These are phyloP conservation scores for Apeltes quadracus DNA, from an alignment of 2,113 vertebrate genomes.

Conservation along the genomic window DNA sequence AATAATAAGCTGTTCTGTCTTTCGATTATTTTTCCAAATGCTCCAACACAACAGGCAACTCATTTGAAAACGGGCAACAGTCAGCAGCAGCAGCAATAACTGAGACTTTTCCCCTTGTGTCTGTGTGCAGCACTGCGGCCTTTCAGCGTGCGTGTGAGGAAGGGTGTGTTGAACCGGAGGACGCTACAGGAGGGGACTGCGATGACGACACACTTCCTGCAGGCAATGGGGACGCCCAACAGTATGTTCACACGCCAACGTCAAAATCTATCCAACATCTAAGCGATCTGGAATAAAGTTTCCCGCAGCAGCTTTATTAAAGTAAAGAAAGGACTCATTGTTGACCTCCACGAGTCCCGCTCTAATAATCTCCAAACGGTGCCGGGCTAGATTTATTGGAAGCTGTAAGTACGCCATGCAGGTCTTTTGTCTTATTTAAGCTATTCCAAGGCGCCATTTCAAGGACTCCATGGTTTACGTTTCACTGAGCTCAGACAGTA, in stretches of 20 bases:
- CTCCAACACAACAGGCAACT: conserved; percentile 24
- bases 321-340: not conserved
- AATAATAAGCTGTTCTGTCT: conserved; percentile 5
- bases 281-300: not conserved
- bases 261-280: too few relatives aligned
- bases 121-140: conserved; percentile 48
- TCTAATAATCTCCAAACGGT: not conserved
- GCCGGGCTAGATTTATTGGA: not conserved
- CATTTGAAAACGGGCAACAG: conserved; percentile 23
- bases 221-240: conserved; percentile 64
- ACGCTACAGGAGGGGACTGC: conserved; percentile 64
- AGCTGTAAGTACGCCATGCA: not conserved
- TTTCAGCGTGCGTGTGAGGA: conserved; percentile 68
- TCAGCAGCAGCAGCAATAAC: conserved; percentile 29
- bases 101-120: conserved; percentile 44
- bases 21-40: conserved; percentile 10
- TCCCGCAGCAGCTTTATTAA: not conserved
- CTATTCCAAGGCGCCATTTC: conserved; percentile 4
- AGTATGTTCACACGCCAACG: conserved; percentile 69
- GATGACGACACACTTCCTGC: conserved; percentile 68
- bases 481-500: conserved; percentile 15
- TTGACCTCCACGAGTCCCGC: not conserved
- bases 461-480: not conserved
- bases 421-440: not conserved
- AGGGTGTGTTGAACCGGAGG: conserved; percentile 69